phyloP scores from a whole-genome alignment of 2,888 invertebrate species.

The Mimumesa dahlbomi region DNA sequence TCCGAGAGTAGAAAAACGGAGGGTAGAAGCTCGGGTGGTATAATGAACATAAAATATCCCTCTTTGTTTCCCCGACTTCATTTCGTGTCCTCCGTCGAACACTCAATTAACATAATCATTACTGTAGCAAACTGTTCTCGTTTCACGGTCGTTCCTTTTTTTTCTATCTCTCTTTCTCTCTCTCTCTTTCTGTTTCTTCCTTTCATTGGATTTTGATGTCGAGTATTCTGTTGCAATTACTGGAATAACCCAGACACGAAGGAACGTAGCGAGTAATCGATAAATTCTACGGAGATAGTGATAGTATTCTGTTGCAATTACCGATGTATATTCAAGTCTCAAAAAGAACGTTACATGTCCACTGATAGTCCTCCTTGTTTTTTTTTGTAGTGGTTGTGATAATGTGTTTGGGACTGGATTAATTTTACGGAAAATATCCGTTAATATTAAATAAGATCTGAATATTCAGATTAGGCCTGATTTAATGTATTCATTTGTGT shows the following conservation, averaged over 20 bases:
- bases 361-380: not conserved
- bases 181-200: slow-evolving; percentile 10
- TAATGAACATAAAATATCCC: slow-evolving; percentile 7
- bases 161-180: too few species aligned
- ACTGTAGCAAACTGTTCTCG: slow-evolving; percentile 53
- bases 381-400: too few species aligned
- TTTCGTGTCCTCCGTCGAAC: slow-evolving; percentile 6
- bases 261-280: slow-evolving; percentile 36
- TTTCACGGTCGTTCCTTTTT: not conserved
- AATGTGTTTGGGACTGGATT: too few species aligned
- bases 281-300: slow-evolving; percentile 36
- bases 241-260: slow-evolving; percentile 39
- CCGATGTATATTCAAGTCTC: slow-evolving; percentile 6
- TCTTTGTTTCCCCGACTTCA: slow-evolving; percentile 5
- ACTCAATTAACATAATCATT: slow-evolving; percentile 68
- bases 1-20: too few species aligned
- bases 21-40: too few species aligned
- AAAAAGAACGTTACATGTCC: slow-evolving; percentile 20
- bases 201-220: slow-evolving; percentile 32
- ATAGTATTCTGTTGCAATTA: slow-evolving; percentile 34
- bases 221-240: slow-evolving; percentile 59
- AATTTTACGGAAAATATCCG: too few species aligned
- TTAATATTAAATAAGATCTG: too few species aligned
- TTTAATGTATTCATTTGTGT: too few species aligned
- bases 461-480: too few species aligned